Evolutionary conservation across 2,888 invertebrate genomes (phyloP).

Genomic region (Acrobasis repandana): DNA sequence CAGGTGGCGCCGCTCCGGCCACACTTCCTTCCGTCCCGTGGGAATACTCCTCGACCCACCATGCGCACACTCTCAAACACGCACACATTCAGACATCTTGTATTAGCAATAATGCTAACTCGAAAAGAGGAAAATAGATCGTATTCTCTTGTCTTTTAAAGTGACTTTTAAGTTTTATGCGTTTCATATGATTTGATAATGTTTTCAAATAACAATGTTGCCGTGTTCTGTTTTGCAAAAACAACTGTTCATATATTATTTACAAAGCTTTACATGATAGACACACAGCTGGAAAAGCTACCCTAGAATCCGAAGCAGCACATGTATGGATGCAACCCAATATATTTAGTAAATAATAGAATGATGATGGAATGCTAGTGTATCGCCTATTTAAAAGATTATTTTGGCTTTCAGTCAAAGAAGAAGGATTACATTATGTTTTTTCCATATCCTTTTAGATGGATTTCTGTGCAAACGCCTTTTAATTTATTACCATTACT

Average conservation of each 20-base stretch:
- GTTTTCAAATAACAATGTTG: not conserved
- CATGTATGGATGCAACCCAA: too few relatives aligned
- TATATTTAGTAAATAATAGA: too few relatives aligned
- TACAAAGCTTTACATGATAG: too few relatives aligned
- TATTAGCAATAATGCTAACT: conserved; percentile 35
- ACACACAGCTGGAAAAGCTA: too few relatives aligned
- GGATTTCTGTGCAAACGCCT: too few relatives aligned
- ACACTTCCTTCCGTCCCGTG: conserved; percentile 74
- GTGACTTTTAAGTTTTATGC: conserved; percentile 34
- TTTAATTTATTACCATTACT: too few relatives aligned
- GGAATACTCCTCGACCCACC: conserved; percentile 62
- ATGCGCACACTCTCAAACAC: conserved; percentile 32
- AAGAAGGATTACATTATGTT: too few relatives aligned
- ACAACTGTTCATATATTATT: not conserved
- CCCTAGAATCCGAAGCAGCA: too few relatives aligned
- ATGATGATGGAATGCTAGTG: too few relatives aligned
- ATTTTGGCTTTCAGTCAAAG: too few relatives aligned
- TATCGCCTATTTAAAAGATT: too few relatives aligned
- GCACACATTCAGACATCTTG: conserved; percentile 47
- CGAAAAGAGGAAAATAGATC: conserved; percentile 44
- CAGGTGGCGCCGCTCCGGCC: conserved; percentile 76
- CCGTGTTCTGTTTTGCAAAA: not conserved
- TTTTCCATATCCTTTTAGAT: too few relatives aligned
- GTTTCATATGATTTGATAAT: conserved; percentile 13
- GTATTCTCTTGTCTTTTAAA: conserved; percentile 44